Base-by-base conservation (phyloP, 2,797 vertebrate species). In the Takifugu ocellatus region DNA sequence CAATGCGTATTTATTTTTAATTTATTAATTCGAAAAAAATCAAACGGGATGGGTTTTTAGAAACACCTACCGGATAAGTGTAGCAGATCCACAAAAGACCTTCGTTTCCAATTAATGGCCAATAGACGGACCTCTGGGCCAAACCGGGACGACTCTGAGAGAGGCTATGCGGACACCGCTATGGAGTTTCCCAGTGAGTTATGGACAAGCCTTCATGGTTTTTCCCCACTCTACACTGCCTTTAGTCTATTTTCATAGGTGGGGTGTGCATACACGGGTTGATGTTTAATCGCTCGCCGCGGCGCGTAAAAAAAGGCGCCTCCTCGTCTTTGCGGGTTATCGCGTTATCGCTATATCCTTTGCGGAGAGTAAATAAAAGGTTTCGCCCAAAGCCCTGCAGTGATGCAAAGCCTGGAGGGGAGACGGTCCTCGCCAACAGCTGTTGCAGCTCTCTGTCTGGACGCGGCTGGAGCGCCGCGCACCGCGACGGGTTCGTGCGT, bases 171-270 rank as follows among this genome's bases (percentile, higher is more conserved):
- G 71, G 85, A 89, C 58, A 81, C 79, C 75, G 84, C 85, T 74
- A 92, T 92, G 90, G 89, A 92, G 75, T 82, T 87, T 78, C 78
- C 86, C 82, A 84, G 92, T 93, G 89, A 93, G 92, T 93, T 89
- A 69, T 66, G 55, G 57, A 72, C 74, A 79, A 78, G 79, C 75
- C 81, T 84, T 63, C 51, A 21, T 66, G 15, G 46, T 64, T 70
- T 71, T 45, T 60, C 44, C 44, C 44, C 44, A 72, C 62, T 68
- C 25, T 79, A 69, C 77, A 43, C 61, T 51, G 63, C 25, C 78
- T 84, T 81, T 77, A 54, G 36, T 66, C 59, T 68, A 74, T 82
- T 82, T 88, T 62, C 68, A 75, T 29, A 50, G 60, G 62, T 46
- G 61, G 64, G 51, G 39, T 60, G 6, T 54, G 60, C 67, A 50